These are phyloP conservation scores for Mycteria americana DNA, from an alignment of 2,797 vertebrate species.

Conservation along the genomic window DNA sequence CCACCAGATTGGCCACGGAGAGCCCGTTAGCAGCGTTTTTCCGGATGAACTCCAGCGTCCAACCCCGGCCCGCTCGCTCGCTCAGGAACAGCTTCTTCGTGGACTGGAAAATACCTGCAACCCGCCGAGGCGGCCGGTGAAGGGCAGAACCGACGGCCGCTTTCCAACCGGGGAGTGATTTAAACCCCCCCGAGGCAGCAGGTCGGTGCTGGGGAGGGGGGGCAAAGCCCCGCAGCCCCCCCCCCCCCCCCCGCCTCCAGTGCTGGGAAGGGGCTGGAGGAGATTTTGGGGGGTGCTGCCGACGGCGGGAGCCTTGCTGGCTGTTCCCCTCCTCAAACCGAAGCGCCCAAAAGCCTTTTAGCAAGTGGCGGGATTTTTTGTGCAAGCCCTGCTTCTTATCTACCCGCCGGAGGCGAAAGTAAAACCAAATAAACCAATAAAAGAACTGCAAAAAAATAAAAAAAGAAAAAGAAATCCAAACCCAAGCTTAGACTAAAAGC, in stretches of 20 bases:
- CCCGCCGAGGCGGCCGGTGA: neutral
- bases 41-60: slow-evolving; percentile 83
- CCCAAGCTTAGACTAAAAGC: slow-evolving; percentile 40
- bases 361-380: neutral
- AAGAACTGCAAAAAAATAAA: neutral
- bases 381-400: neutral
- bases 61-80: slow-evolving; percentile 59
- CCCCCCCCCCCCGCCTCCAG: neutral
- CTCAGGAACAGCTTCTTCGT: slow-evolving; percentile 80
- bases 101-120: slow-evolving; percentile 81
- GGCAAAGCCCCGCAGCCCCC: neutral
- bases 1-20: slow-evolving; percentile 87
- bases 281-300: neutral
- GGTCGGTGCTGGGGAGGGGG: neutral
- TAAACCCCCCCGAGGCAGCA: neutral
- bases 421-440: neutral
- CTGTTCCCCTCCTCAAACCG: neutral
- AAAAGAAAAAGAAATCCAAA: neutral
- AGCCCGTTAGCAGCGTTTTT: slow-evolving; percentile 88
- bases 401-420: neutral
- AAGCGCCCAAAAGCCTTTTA: neutral
- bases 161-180: neutral
- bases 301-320: neutral
- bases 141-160: no score
- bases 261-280: neutral